These are phyloP conservation scores for Onychostruthus taczanowskii DNA, from an alignment of 2,113 vertebrate genomes.

Conservation along the genomic window DNA sequence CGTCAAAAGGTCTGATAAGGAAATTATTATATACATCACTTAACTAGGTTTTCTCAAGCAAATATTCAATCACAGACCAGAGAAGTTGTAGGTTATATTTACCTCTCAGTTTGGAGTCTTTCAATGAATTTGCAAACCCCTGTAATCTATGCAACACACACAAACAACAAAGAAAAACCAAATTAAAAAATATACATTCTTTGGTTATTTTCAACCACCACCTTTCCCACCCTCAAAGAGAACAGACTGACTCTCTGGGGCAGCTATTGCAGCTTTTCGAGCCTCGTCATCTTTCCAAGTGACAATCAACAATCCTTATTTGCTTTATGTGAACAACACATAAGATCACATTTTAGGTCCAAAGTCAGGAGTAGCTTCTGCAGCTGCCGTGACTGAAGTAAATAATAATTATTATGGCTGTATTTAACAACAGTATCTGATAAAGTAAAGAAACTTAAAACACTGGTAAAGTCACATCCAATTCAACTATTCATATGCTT, in stretches of 20 bases:
- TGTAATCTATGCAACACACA: slow-evolving; percentile 77
- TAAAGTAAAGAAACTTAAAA: background rate
- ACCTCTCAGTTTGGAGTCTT: slow-evolving; percentile 93
- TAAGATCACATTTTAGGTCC: background rate
- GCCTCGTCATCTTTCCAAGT: background rate
- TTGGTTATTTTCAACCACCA: background rate
- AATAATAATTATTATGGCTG: background rate
- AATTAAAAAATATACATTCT: background rate
- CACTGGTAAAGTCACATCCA: background rate
- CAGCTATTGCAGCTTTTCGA: background rate
- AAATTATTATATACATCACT: background rate
- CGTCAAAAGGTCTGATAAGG: slow-evolving; percentile 80
- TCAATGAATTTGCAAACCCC: slow-evolving; percentile 81
- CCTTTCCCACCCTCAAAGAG: background rate
- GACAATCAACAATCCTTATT: background rate
- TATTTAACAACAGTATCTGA: background rate
- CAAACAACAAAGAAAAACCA: background rate
- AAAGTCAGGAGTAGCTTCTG: background rate
- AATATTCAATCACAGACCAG: background rate
- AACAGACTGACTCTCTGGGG: background rate
- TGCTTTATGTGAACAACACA: no score
- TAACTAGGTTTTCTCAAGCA: background rate
- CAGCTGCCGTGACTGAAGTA: background rate
- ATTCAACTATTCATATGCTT: background rate
- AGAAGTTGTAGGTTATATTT: slow-evolving; percentile 17